phyloP scores from a whole-genome alignment of 2,797 vertebrate genomes.

The Xerus rutilus region DNA sequence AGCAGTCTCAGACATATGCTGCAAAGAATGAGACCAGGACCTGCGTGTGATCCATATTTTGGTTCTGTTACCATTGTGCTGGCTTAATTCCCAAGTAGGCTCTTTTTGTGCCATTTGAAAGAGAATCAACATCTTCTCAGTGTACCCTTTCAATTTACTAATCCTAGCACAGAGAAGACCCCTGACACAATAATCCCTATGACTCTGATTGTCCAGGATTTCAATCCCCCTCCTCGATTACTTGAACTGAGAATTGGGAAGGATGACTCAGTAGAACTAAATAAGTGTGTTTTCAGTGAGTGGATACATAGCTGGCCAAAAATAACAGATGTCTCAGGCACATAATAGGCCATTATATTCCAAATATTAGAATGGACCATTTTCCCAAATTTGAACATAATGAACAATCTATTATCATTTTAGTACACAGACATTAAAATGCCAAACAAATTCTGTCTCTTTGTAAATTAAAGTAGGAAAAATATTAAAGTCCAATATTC shows the following conservation, averaged over 20 bases:
- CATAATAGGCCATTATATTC: not conserved
- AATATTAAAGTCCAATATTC: not conserved
- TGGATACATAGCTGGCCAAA: not conserved
- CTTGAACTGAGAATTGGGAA: not conserved
- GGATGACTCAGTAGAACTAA: not conserved
- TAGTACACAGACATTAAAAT: conserved; percentile 6
- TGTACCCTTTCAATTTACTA: not conserved
- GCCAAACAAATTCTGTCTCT: not conserved
- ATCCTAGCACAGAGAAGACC: not conserved
- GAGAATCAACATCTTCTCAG: not conserved
- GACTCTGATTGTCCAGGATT: not conserved
- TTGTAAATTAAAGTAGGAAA: conserved; percentile 13
- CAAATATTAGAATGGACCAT: not conserved
- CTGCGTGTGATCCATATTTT: not conserved
- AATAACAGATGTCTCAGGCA: not conserved
- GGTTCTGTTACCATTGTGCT: not conserved
- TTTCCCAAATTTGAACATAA: conserved; percentile 23
- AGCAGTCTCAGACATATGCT: not conserved
- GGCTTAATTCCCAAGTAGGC: not conserved
- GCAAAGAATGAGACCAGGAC: not conserved
- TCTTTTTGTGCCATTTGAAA: not conserved
- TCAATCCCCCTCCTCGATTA: not conserved
- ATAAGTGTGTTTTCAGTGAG: not conserved
- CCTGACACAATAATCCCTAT: not conserved
- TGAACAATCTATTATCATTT: not conserved